Evolutionary conservation across 2,797 vertebrate species (phyloP), one percentile per base, ranked within the genome.

Genomic region (Rhinella marina): DNA sequence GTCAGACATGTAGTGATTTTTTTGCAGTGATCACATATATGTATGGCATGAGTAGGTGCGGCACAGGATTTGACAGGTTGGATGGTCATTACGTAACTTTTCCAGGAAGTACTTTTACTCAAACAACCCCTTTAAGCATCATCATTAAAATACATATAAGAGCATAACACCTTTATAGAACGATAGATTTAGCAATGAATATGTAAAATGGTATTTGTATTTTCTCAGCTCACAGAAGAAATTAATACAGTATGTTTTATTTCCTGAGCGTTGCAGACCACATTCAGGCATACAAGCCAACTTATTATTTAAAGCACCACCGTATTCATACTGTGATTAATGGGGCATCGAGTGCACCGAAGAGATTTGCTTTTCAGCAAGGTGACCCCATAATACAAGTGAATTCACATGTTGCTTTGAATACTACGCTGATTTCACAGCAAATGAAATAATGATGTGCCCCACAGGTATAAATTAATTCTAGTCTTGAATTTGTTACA

Each of bases 361-460:
- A 81, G 73, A 72, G 78, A 80, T 41, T 32, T 17, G 85, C 80
- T 62, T 73, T 29, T 48, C 29, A 81, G 27, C 85, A 86, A 86
- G 78, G 85, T 86, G 85, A 86, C 85, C 85, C 78, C 62, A 41
- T 59, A 57, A 81, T 21, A 73, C 70, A 61, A 81, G 56, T 57
- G 78, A 61, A 14, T 73, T 56, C 72, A 59, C 68, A 86, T 73
- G 85, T 32, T 62, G 16, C 66, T 25, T 16, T 25, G 52, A 81
- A 81, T 81, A n/a, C 64, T 52, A 86, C 50, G 78, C 85, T 48
- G 32, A 86, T 57, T 68, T 32, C 54, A 21, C 27, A 13, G 78
- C 21, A 72, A 73, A 86, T 81, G 12, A 70, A 80, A 54, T 41
- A 73, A 73, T 25, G 23, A 52, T 73, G 50, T 75, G 52, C 72